Base-by-base conservation (phyloP, 2,888 invertebrate genomes). In the Spisula solida region DNA sequence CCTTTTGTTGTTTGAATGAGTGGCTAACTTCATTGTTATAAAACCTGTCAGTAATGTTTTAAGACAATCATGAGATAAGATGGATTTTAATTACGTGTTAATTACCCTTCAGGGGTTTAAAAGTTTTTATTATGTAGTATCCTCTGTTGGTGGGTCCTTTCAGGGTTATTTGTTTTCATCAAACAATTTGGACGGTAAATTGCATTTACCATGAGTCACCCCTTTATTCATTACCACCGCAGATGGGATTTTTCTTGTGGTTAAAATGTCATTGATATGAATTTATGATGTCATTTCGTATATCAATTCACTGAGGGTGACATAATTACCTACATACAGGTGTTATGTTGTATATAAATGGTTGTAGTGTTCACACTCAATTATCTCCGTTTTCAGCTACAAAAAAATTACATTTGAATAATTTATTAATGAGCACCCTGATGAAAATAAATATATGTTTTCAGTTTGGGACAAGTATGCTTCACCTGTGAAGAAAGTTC, bases 281-380 rank as follows among this genome's bases (percentile, higher is more conserved):
- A 66, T 66, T 66, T 66, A 66, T 66, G 60, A 66, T 66, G 25
- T 66, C 60, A 66, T 66, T 56, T 25, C 25, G n/a, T 12, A 66
- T 25, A 66, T n/a, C 20, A 56, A 56, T 56, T 56, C 56, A 56
- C n/a, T n/a, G 25, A 66, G 8, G 12, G 60, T 25, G n/a, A n/a
- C 60, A 25, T 66, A 66, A 66, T 66, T 66, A 66, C 60, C 60
- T 10, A 25, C 60, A 66, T 66, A n/a, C 60, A 66, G 60, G 60
- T 66, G 60, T 25, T 10, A 25, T 66, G 10, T 66, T 1, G 25
- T 66, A 25, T 66, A n/a, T 60, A n/a, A 60, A n/a, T n/a, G 20
- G n/a, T 56, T 25, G 60, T 66, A 66, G 6, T 12, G 60, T 66
- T 66, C 25, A 25, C n/a, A 66, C 25, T 25, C 25, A 25, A 66